These are phyloP conservation scores for Pontoporia blainvillei DNA, from an alignment of 2,113 vertebrate genomes.

Conservation along the genomic window DNA sequence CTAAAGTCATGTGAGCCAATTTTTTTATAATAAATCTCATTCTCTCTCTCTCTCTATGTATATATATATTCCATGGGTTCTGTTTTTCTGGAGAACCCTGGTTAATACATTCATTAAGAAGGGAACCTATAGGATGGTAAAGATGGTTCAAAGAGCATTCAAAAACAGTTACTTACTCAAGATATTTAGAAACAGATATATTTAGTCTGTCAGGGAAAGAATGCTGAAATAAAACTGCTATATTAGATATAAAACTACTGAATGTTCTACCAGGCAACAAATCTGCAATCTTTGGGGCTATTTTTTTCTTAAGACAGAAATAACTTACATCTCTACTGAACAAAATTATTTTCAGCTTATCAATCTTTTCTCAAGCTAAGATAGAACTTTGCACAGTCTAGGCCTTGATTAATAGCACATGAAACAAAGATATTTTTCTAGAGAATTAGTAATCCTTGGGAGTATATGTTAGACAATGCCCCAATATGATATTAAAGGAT, in stretches of 20 bases:
- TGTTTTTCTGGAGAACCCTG: not conserved
- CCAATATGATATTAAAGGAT: not conserved
- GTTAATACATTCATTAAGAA: not conserved
- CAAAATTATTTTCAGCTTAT: not conserved
- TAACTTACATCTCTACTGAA: not conserved
- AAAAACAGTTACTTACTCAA: not conserved
- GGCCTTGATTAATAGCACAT: not conserved
- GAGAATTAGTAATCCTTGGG: not conserved
- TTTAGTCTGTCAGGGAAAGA: not conserved
- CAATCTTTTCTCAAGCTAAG: not conserved
- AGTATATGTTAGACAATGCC: not conserved
- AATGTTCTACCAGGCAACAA: not conserved
- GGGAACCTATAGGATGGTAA: not conserved
- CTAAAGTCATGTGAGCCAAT: not conserved
- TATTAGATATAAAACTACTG: not conserved
- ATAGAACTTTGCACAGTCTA: not conserved
- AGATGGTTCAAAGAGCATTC: not conserved
- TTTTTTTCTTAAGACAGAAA: not conserved
- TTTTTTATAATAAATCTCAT: not conserved
- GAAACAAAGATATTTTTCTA: not conserved
- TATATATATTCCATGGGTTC: not conserved
- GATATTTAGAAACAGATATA: not conserved
- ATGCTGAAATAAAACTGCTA: not conserved
- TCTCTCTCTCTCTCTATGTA: not conserved
- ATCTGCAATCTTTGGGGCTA: not conserved